phyloP scores from a whole-genome alignment of 2,797 vertebrate genomes.

The Rhabdomys pumilio region DNA sequence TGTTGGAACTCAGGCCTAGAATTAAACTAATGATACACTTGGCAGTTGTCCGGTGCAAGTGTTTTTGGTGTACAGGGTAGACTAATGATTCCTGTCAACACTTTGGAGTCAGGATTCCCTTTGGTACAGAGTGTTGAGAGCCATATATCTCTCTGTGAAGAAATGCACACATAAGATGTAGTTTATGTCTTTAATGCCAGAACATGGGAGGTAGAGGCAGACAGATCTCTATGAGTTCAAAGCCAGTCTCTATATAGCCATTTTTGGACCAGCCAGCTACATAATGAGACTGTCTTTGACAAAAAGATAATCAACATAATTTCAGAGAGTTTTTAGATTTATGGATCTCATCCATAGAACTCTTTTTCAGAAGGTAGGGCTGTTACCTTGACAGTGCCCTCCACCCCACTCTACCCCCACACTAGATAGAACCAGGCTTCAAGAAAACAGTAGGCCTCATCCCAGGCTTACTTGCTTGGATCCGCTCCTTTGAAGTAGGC shows the following conservation, averaged over 20 bases:
- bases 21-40: neutral
- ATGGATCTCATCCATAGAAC: neutral
- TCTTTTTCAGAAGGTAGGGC: neutral
- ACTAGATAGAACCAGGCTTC: neutral
- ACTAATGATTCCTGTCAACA: neutral
- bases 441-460: neutral
- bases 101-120: neutral
- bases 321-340: conserved; percentile 4
- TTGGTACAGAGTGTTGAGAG: conserved; percentile 18
- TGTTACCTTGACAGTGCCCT: too few relatives aligned
- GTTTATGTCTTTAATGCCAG: neutral
- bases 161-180: neutral
- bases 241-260: neutral
- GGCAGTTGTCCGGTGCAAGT: conserved; percentile 20
- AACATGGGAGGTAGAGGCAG: neutral
- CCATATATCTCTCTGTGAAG: neutral
- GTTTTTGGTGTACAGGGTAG: conserved; percentile 10
- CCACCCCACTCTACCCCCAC: neutral
- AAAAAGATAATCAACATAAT: neutral
- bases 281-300: neutral
- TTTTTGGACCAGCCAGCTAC: neutral
- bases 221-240: neutral
- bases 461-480: conserved; percentile 94
- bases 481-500: conserved; percentile 99
- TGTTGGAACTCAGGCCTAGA: conserved; percentile 37